Base-by-base conservation (phyloP, 1,140 invertebrate species). In the Megalonaias nervosa region DNA sequence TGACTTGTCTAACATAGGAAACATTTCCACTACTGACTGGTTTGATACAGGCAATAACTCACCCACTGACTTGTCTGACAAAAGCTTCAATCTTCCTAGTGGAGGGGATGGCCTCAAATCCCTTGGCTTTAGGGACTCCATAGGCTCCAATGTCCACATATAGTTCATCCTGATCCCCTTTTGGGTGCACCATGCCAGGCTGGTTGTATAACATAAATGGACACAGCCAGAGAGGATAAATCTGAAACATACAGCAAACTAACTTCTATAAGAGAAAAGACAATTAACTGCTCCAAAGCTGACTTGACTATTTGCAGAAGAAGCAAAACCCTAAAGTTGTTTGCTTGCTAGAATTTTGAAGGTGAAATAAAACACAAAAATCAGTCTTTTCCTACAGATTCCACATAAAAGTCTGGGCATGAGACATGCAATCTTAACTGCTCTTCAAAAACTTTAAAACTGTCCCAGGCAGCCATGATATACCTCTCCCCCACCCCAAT, bases 181-280 rank as follows among this genome's bases (percentile, higher is more conserved):
- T 74, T 21, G 94, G 92, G 84, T 93, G 93, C 48, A 96, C 90
- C 90, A 96, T 93, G 16, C 96, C 96, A 2, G 94, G 94, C 58
- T 93, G 90, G 58, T 92, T 91, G 57, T 93, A 93, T 74, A 96
- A 86, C 85, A 93, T 93, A 86, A 96, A 95, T 0, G 96, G 95
- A 89, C 96, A 97, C 59, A 97, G 84, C 96, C 96, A 97, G 11
- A 97, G 89, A 0, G 96, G 96, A 88, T 96, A 97, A 38, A 96
- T 93, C 94, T 95, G 77, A 75, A 82, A 81, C 65, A 81, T 31
- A 67, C 23, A 58, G 17, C 58, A 66, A 60, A 26, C n/a, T 26
- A 72, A 62, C 19, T 11, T 48, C 6, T 48, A 6, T 48, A 48
- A 6, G 11, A 48, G 38, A 5, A 48, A 48, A 48, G 38, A 48